Base-by-base conservation (phyloP, 2,797 vertebrate genomes). In the Pipistrellus nathusii region DNA sequence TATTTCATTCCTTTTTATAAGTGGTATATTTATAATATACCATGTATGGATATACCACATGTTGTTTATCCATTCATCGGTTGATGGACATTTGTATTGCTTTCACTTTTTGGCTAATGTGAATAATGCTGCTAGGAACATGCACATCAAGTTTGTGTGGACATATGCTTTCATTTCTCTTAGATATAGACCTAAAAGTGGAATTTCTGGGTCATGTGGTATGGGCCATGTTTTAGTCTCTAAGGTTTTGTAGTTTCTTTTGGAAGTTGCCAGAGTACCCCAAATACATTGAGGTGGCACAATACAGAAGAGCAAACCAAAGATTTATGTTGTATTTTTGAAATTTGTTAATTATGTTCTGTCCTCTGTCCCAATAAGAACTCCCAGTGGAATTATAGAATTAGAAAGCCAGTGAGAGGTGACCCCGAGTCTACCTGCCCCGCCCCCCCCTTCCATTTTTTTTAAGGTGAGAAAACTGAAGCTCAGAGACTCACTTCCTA, bases 211-310 rank as follows among this genome's bases (percentile, higher is more conserved):
- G 10, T 85, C 2, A 7, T 66, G 5, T 25, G 68, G 30, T 78
- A 91, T 94, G 69, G 27, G 41, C 48, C 38, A 68, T 23, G 21
- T 83, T 95, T 89, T 93, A 91, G 41, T 83, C 46, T 94, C 44
- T 78, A 18, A 94, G 55, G 17, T 86, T 91, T 72, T 68, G 5
- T n/a, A 85, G 82, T 21, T 77, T 27, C 32, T 53, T 90, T 85
- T 82, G 64, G 32, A 95, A 87, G 27, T 72, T 80, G 11, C 12
- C 64, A 25, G 7, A 48, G 44, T 89, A 72, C 30, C 32, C 32
- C 27, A 78, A 85, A 82, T 78, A 25, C 12, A 71, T 23, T 11
- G 30, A 85, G 5, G 59, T 35, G 71, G 44, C 35, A 62, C 32
- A 55, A 57, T 64, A 88, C 9, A 32, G 38, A 86, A 55, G 82